These are phyloP conservation scores for Coptodon bakossiorum DNA, from an alignment of 2,113 vertebrate species.

Conservation along the genomic window DNA sequence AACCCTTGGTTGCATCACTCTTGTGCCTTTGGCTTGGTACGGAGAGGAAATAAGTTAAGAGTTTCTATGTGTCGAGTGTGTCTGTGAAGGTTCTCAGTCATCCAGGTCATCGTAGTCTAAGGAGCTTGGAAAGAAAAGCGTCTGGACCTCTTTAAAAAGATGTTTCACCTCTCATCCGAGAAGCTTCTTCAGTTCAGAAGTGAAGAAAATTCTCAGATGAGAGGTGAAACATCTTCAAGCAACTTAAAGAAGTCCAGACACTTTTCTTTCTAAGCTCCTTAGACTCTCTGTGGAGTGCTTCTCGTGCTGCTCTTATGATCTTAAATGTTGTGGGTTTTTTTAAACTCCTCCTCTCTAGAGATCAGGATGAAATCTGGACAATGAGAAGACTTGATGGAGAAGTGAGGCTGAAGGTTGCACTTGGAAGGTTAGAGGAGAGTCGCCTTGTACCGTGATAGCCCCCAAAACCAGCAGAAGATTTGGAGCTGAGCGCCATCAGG, in stretches of 20 bases:
- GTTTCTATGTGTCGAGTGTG: fast-evolving
- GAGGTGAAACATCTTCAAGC: neutral
- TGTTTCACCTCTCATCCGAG: too few relatives aligned
- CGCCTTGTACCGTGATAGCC: neutral
- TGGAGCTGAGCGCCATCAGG: neutral
- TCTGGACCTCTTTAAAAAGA: too few relatives aligned
- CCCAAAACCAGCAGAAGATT: neutral
- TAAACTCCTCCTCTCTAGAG: neutral
- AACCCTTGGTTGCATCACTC: neutral
- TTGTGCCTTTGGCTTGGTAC: fast-evolving
- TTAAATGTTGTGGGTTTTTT: neutral
- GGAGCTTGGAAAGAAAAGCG: too few relatives aligned
- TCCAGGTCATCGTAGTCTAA: too few relatives aligned
- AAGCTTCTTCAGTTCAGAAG: too few relatives aligned
- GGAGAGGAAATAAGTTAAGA: fast-evolving
- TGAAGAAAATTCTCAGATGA: too few relatives aligned
- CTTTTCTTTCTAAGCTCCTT: neutral
- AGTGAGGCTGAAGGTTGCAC: neutral
- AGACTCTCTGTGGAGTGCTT: neutral
- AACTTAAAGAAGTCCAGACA: neutral
- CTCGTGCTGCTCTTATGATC: fast-evolving
- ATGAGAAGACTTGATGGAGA: neutral
- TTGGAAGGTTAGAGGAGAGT: neutral
- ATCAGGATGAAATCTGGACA: neutral
- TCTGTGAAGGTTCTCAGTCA: neutral